These are phyloP conservation scores for Aleiodes sp. DNA, from an alignment of 1,140 invertebrate species.

Conservation along the genomic window DNA sequence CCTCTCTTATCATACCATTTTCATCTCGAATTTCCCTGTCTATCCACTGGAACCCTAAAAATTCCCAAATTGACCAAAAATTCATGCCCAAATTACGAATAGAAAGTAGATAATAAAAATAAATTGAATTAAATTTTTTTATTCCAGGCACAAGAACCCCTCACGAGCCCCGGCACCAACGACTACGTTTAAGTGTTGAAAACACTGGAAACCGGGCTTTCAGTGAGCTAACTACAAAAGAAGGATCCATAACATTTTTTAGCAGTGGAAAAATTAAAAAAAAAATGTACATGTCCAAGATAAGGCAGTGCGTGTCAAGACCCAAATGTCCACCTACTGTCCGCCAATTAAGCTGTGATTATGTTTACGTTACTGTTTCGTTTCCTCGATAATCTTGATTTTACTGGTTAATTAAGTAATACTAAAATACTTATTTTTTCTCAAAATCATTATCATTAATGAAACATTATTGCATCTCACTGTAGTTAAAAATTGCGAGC, in stretches of 20 bases:
- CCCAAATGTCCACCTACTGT: slow-evolving; percentile 52
- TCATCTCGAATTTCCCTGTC: too few relatives aligned
- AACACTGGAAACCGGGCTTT: slow-evolving; percentile 50
- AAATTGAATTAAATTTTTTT: slow-evolving; percentile 38
- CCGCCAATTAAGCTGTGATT: slow-evolving; percentile 66
- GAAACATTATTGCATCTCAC: slow-evolving; percentile 31
- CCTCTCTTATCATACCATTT: too few relatives aligned
- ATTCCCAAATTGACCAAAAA: too few relatives aligned
- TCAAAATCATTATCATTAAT: slow-evolving; percentile 36
- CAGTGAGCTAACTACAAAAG: slow-evolving; percentile 52
- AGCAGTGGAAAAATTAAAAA: slow-evolving; percentile 7
- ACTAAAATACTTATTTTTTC: too few relatives aligned
- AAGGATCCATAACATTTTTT: slow-evolving; percentile 23
- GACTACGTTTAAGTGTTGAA: slow-evolving; percentile 71
- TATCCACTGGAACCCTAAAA: too few relatives aligned
- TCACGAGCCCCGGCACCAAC: slow-evolving; percentile 76
- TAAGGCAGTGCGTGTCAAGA: slow-evolving; percentile 47
- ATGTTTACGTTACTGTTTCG: slow-evolving; percentile 64
- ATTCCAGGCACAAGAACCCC: slow-evolving; percentile 77
- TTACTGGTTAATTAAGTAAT: slow-evolving; percentile 42
- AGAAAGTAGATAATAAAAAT: not conserved
- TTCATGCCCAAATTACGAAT: too few relatives aligned
- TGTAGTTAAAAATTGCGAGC: not conserved
- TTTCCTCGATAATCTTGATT: slow-evolving; percentile 45
- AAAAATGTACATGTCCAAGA: slow-evolving; percentile 36